Conservation (phyloP, 2,888 invertebrate species). For the Pollenia griseotomentosa region DNA sequence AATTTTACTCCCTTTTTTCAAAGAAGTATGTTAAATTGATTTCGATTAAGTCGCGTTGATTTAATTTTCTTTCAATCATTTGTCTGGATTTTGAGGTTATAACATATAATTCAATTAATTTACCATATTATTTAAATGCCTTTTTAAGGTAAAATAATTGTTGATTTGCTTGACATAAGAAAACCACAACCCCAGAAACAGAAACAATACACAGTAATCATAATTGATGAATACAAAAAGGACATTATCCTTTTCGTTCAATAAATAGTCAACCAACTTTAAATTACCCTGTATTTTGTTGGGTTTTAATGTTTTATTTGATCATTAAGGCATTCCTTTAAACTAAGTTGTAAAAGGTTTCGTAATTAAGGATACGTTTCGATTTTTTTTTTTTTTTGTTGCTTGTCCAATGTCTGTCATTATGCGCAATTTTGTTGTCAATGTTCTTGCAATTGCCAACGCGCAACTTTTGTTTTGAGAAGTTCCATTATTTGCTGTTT, state of each 20-base stretch:
- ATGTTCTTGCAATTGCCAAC: slow-evolving; percentile 46
- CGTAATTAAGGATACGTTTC: slow-evolving; percentile 39
- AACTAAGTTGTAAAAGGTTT: background rate
- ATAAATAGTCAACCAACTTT: slow-evolving; percentile 35
- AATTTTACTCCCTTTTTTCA: background rate
- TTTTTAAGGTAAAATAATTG: slow-evolving; percentile 43
- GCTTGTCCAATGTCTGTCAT: slow-evolving; percentile 57
- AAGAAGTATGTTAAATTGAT: slow-evolving; percentile 30
- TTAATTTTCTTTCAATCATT: slow-evolving; percentile 62
- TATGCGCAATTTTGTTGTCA: slow-evolving; percentile 71
- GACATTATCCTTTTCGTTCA: slow-evolving; percentile 47
- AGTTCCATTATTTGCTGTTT: slow-evolving; percentile 7
- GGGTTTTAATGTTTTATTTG: background rate
- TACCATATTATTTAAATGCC: slow-evolving; percentile 44
- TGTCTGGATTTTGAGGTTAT: slow-evolving; percentile 58
- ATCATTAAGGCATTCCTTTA: slow-evolving; percentile 38
- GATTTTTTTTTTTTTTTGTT: background rate
- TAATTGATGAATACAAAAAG: slow-evolving; percentile 58
- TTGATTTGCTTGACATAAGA: slow-evolving; percentile 17
- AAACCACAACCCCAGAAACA: slow-evolving; percentile 33
- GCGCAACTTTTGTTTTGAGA: slow-evolving; percentile 1
- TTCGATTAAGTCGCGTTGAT: slow-evolving; percentile 17
- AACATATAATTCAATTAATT: slow-evolving; percentile 65
- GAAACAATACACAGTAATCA: slow-evolving; percentile 18
- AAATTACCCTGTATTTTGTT: slow-evolving; percentile 26